Base-by-base conservation (phyloP, 2,888 invertebrate species). In the Leptopilina drosophilae region DNA sequence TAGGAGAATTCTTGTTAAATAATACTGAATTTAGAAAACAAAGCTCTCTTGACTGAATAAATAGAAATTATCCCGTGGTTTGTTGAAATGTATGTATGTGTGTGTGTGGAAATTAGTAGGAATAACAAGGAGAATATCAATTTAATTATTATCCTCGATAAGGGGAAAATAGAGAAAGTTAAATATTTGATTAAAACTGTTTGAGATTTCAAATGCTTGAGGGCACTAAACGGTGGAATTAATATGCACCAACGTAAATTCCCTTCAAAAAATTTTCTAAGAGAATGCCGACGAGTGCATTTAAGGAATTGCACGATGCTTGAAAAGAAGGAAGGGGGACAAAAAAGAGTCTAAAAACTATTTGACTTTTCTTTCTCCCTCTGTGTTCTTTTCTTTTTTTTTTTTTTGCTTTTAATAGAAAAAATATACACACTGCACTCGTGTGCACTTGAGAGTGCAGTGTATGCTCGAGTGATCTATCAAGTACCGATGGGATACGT, bases 141-240 rank as follows among this genome's bases (percentile, higher is more conserved):
- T 40, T 73, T 49, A 49, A 49, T 49, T 49, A 49, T 49, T 2
- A 49, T 49, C 12, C 49, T 9, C 49, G 11, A 49, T 12, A 67
- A 33, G 33, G 33, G 67, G 67, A 67, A 67, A 49, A 67, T 42
- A 33, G 56, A 40, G 56, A 73, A 53, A 14, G 53, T 73, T 56
- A 56, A n/a, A n/a, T 59, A 40, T 59, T 59, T 59, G 59, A 59
- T 59, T n/a, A 59, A n/a, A 15, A 59, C 59, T 15, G 59, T 59
- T 56, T n/a, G 49, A 49, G 49, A 49, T 49, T 49, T 49, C 9
- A 49, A 20, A 73, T 26, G n/a, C 73, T 59, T 56, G 56, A 26
- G 73, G 73, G 56, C 56, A 56, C 33, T 73, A 73, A 73, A 73
- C 73, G 73, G 56, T 53, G 56, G 73, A 73, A 56, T 73, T 73